phyloP scores from a whole-genome alignment of 2,888 invertebrate species.

The Dryobota labecula region DNA sequence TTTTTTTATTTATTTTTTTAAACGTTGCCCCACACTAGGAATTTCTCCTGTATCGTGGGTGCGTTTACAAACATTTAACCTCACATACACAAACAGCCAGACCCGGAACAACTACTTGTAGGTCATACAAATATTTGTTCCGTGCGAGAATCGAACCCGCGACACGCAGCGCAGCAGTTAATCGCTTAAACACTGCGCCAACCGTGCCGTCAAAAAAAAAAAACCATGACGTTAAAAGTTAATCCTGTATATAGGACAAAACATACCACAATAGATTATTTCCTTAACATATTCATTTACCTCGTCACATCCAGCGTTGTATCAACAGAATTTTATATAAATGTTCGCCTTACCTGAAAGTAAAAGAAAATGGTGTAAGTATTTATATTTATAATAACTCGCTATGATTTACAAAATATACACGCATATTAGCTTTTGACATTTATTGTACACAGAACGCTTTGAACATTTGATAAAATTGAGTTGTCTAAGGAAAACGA shows the following conservation, averaged over 20 bases:
- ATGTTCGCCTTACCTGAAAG: slow-evolving; percentile 57
- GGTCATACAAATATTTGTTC: too few relatives aligned
- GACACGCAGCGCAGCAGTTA: too few relatives aligned
- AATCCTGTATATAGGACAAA: not conserved
- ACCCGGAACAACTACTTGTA: too few relatives aligned
- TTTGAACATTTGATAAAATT: slow-evolving; percentile 28
- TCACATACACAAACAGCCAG: too few relatives aligned
- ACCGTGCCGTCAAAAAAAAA: too few relatives aligned
- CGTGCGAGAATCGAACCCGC: too few relatives aligned
- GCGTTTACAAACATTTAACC: too few relatives aligned
- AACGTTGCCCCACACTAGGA: too few relatives aligned
- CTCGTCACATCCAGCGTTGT: not conserved
- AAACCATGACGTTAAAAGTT: too few relatives aligned
- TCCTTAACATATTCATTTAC: slow-evolving; percentile 26
- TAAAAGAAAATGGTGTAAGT: slow-evolving; percentile 29
- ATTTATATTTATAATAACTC: slow-evolving; percentile 16
- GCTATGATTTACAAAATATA: slow-evolving; percentile 31
- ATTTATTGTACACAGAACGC: slow-evolving; percentile 33
- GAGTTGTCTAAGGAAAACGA: slow-evolving; percentile 20
- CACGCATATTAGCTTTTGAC: slow-evolving; percentile 41
- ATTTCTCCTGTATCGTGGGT: too few relatives aligned
- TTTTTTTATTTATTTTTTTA: too few relatives aligned
- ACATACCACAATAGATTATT: not conserved
- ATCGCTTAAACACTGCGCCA: too few relatives aligned
- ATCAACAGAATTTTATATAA: not conserved